Base-by-base conservation (phyloP, 2,888 invertebrate genomes). In the Galerucella nymphaeae region DNA sequence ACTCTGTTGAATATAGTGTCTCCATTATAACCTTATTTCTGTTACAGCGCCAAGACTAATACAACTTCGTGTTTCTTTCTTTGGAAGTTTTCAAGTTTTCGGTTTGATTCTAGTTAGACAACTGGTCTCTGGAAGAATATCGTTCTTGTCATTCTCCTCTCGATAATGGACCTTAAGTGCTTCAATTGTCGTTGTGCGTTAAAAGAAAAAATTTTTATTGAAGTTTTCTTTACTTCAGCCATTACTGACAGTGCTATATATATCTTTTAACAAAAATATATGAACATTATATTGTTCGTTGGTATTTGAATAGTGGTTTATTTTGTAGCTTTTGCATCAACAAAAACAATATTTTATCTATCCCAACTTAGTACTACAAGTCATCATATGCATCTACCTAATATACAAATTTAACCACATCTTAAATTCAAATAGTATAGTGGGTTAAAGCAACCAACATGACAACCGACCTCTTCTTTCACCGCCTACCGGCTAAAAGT, bases 81-180 rank as follows among this genome's bases (percentile, higher is more conserved):
- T 30, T 30, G 23, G 6, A 30, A 14, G 13, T 42, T 62, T 42
- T 10, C 61, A 42, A 38, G 41, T 41, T 62, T 62, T 62, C 61
- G n/a, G 61, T 61, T 42, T 41, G 42, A 59, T 59, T 59, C 59
- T 59, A 30, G 23, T 58, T 58, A 58, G 23, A 59, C 30, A 30
- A 42, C 42, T 42, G 61, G 61, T 41, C 41, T 42, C 5, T 30
- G 61, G 68, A 68, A 59, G 55, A 70, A 38, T 63, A 70, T 70
- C 63, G 63, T 20, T 70, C 55, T 70, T 70, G 70, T 42, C 70
- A 64, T 57, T 63, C n/a, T 55, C 45, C 63, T 63, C 63, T 16
- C 57, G 63, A 70, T 70, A 70, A 70, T 70, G 70, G 70, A 63
- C 70, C 14, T 59, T 57, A 70, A 70, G 70, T 70, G 70, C 70